A percentile compares a stretch with the other conserved stretches of the same genome.
Evolutionary conservation across 2,113 vertebrate species (phyloP).

Genomic region (Istiophorus platypterus): DNA sequence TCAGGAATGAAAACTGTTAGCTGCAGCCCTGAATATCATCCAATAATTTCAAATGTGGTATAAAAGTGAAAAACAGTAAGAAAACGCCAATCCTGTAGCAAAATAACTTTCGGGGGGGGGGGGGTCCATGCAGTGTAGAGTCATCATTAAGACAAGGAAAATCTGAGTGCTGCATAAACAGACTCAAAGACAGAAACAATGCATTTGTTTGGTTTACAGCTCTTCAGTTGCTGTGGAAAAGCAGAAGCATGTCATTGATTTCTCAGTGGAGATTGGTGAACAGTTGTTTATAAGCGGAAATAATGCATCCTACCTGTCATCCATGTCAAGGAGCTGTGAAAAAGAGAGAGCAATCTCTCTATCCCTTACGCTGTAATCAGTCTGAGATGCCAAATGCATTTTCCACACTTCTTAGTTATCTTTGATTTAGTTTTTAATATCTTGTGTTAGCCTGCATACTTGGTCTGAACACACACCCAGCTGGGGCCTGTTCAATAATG

Average conservation of each 20-base stretch:
- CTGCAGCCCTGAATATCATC: background rate
- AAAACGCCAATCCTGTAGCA: background rate
- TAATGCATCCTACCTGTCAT: constrained; percentile 36
- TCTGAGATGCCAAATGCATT: constrained; percentile 11
- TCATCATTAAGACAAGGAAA: background rate
- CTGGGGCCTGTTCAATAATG: constrained; percentile 36
- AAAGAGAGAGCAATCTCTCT: constrained; percentile 9
- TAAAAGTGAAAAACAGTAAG: background rate
- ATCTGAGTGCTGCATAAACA: background rate
- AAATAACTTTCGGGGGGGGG: background rate
- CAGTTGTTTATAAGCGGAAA: constrained; percentile 40
- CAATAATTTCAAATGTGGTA: background rate
- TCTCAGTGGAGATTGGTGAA: constrained; percentile 14
- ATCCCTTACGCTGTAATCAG: constrained; percentile 14
- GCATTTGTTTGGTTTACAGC: background rate
- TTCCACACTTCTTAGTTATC: background rate
- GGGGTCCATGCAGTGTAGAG: background rate
- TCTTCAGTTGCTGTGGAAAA: constrained; percentile 6
- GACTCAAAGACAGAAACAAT: background rate
- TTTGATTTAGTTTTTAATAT: constrained; percentile 48
- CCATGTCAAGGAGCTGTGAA: constrained; percentile 21
- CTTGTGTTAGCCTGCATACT: constrained; percentile 27
- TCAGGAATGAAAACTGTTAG: background rate
- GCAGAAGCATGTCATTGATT: constrained; percentile 40
- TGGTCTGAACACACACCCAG: constrained; percentile 10